phyloP scores from a whole-genome alignment of 2,113 vertebrate genomes.

The Tetraodon nigroviridis region DNA sequence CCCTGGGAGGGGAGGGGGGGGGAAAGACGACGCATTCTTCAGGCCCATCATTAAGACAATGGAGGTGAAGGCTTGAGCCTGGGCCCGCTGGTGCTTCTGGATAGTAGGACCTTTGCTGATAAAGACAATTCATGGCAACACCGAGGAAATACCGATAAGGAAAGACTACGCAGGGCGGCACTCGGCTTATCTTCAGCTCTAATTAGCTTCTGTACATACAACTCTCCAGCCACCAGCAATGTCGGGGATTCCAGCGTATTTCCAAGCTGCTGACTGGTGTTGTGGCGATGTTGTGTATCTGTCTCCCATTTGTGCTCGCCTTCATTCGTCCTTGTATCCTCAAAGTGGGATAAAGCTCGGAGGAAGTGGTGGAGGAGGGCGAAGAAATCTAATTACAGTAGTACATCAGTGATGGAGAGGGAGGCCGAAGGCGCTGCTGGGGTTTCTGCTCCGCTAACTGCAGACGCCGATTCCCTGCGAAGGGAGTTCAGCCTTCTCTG shows the following conservation, averaged over 20 bases:
- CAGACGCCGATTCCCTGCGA: constrained; percentile 10
- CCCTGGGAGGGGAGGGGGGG: background rate
- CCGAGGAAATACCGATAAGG: constrained; percentile 20
- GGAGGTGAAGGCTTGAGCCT: constrained; percentile 61
- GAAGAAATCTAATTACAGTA: constrained; percentile 56
- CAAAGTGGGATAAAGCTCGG: constrained; percentile 27
- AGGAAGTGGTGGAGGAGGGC: constrained; percentile 4
- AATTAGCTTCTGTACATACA: constrained; percentile 63
- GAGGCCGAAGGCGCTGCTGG: constrained; percentile 47
- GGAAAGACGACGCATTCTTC: constrained; percentile 39
- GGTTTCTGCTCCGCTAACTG: constrained; percentile 45
- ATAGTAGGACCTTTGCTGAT: constrained; percentile 50
- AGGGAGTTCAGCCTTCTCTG: constrained; percentile 24
- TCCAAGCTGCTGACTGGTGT: constrained; percentile 15
- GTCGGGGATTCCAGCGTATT: constrained; percentile 45
- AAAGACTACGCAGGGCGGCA: constrained; percentile 6
- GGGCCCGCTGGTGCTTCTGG: constrained; percentile 49
- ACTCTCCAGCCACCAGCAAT: constrained; percentile 42
- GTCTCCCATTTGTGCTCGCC: background rate
- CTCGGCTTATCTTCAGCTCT: constrained; percentile 54
- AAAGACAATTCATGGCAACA: constrained; percentile 48
- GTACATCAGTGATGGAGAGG: constrained; percentile 38
- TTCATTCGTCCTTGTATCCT: constrained; percentile 17
- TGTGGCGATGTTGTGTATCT: constrained; percentile 9
- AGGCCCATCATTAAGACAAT: constrained; percentile 63